Conservation (phyloP, 1,140 invertebrate species). For the Drosophila seguyi region DNA sequence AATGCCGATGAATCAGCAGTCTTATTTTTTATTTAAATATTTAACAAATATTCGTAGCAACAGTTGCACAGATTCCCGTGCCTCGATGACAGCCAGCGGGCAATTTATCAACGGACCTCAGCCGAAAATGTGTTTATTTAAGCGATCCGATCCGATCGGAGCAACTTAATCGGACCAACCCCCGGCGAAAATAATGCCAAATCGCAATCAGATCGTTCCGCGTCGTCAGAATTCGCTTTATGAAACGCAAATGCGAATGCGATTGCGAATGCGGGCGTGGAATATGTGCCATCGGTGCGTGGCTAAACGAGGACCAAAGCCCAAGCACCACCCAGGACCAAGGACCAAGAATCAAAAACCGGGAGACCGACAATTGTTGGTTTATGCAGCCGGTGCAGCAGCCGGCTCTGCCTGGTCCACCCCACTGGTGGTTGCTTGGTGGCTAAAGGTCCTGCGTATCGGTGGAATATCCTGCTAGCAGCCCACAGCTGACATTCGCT, state of each 20-base stretch:
- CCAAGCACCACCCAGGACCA: slow-evolving; percentile 7
- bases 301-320: slow-evolving; percentile 52
- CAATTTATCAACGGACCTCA: slow-evolving; percentile 69
- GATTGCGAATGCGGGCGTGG: slow-evolving; percentile 70
- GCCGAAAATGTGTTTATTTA: slow-evolving; percentile 71
- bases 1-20: neutral
- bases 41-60: slow-evolving; percentile 13
- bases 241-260: slow-evolving; percentile 42
- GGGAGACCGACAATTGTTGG: slow-evolving; percentile 79
- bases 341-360: slow-evolving; percentile 7
- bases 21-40: slow-evolving; percentile 27
- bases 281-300: slow-evolving; percentile 79
- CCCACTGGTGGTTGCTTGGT: slow-evolving; percentile 70
- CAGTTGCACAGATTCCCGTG: slow-evolving; percentile 59
- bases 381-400: slow-evolving; percentile 82
- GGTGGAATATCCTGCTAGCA: slow-evolving; percentile 17
- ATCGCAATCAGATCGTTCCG: slow-evolving; percentile 76
- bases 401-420: slow-evolving; percentile 49
- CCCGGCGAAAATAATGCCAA: slow-evolving; percentile 23
- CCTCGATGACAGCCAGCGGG: slow-evolving; percentile 33
- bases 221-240: slow-evolving; percentile 75
- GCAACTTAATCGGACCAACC: slow-evolving; percentile 70
- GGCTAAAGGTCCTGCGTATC: slow-evolving; percentile 11
- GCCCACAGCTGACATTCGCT: slow-evolving; percentile 61
- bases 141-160: slow-evolving; percentile 38